Evolutionary conservation across 1,140 invertebrate genomes (phyloP).

Genomic region (Arion vulgaris): DNA sequence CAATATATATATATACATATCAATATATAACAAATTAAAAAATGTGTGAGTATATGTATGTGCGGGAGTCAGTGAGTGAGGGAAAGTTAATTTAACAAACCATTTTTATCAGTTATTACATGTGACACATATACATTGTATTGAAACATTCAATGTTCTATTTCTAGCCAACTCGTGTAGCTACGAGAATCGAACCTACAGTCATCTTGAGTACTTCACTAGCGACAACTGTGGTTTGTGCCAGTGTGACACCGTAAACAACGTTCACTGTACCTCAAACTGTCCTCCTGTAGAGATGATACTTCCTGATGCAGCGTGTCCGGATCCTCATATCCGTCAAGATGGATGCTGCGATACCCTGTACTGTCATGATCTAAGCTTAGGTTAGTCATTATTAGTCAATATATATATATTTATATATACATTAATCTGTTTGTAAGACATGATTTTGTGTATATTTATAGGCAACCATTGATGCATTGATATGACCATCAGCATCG

Average conservation of each 20-base stretch:
- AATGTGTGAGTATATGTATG: too few relatives aligned
- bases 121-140: too few relatives aligned
- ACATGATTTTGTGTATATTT: too few relatives aligned
- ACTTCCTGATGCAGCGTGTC: constrained; percentile 39
- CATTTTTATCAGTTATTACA: too few relatives aligned
- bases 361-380: constrained; percentile 30
- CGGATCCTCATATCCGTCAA: constrained; percentile 35
- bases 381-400: constrained; percentile 24
- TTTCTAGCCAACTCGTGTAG: constrained; percentile 16
- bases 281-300: constrained; percentile 34
- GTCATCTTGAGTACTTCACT: constrained; percentile 27
- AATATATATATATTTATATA: background rate
- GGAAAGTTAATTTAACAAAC: too few relatives aligned
- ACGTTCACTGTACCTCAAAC: constrained; percentile 29
- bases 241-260: constrained; percentile 27
- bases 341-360: constrained; percentile 44
- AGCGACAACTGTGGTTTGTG: constrained; percentile 42
- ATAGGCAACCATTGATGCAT: too few relatives aligned
- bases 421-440: background rate
- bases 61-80: too few relatives aligned
- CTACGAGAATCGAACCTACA: constrained; percentile 34
- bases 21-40: too few relatives aligned
- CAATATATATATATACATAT: too few relatives aligned
- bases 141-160: too few relatives aligned
- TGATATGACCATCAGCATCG: too few relatives aligned